phyloP scores from a whole-genome alignment of 2,113 vertebrate species.

The Andinoacara biseriatus region DNA sequence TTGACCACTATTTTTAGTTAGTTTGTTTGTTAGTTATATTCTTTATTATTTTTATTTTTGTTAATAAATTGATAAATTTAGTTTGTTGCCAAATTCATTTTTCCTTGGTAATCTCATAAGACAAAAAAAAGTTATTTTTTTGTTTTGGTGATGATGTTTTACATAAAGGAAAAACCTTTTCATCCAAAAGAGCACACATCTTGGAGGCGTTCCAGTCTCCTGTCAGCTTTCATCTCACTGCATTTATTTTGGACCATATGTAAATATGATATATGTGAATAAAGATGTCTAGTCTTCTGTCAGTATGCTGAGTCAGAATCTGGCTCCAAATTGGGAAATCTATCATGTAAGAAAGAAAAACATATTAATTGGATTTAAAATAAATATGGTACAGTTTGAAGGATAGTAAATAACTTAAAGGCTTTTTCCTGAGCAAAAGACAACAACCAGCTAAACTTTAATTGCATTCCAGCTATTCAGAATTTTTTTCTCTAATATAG shows the following conservation, averaged over 20 bases:
- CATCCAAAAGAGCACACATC: constrained; percentile 20
- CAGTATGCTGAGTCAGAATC: constrained; percentile 64
- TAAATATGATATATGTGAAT: constrained; percentile 57
- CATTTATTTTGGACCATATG: constrained; percentile 49
- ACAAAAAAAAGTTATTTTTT: background rate
- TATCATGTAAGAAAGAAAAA: constrained; percentile 53
- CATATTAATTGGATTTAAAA: constrained; percentile 62
- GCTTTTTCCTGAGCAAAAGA: constrained; percentile 11
- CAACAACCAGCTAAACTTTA: constrained; percentile 14
- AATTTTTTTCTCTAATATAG: background rate
- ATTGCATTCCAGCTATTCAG: constrained; percentile 5
- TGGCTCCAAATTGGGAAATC: constrained; percentile 46
- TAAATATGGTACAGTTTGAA: constrained; percentile 39
- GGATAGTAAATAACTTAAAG: constrained; percentile 5
- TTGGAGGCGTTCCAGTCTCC: constrained; percentile 42
- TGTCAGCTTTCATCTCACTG: constrained; percentile 51
- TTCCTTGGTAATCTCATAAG: background rate
- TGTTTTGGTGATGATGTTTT: background rate
- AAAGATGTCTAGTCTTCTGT: constrained; percentile 49
- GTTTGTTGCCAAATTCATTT: background rate
- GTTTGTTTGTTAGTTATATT: background rate
- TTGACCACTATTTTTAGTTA: background rate
- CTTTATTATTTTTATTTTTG: too few species aligned
- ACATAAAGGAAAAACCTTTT: constrained; percentile 9
- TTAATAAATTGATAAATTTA: background rate